Percentiles rank a stretch among this genome's conserved stretches.
phyloP scores from a whole-genome alignment of 2,113 vertebrate genomes.

The Nyctibius bracteatus region DNA sequence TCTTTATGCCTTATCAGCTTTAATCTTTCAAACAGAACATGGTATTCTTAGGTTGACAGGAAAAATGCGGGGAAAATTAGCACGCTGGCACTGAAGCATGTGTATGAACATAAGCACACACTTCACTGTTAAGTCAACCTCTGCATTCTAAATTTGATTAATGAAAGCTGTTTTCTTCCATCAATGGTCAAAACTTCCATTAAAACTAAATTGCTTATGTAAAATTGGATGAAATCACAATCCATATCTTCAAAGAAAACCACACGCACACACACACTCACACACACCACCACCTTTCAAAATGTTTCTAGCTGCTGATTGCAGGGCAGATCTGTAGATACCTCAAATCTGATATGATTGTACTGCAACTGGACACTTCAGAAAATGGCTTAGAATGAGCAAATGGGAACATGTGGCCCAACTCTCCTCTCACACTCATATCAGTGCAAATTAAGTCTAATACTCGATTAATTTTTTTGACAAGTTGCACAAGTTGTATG shows the following conservation, averaged over 20 bases:
- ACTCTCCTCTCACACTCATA: not conserved
- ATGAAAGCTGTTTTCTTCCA: not conserved
- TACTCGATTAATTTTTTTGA: not conserved
- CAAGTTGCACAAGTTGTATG: not conserved
- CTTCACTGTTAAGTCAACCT: not conserved
- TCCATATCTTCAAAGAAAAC: not conserved
- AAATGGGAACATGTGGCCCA: not conserved
- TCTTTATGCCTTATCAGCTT: not conserved
- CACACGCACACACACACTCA: not conserved
- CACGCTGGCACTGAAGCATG: not conserved
- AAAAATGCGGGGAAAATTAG: not conserved
- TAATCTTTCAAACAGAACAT: not conserved
- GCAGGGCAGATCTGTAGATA: not conserved
- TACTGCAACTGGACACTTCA: not conserved
- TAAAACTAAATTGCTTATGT: not conserved
- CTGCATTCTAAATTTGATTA: not conserved
- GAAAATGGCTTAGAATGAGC: not conserved
- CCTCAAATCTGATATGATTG: not conserved
- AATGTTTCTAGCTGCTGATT: not conserved
- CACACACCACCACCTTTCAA: not conserved
- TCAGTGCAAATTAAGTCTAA: not conserved
- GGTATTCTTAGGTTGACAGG: not conserved
- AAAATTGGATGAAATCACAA: not conserved
- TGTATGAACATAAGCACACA: not conserved
- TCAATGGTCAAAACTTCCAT: conserved; percentile 42